Evolutionary conservation across 2,797 vertebrate genomes (phyloP), one percentile per base, ranked within the genome.

Genomic region (Eulemur rubriventer): DNA sequence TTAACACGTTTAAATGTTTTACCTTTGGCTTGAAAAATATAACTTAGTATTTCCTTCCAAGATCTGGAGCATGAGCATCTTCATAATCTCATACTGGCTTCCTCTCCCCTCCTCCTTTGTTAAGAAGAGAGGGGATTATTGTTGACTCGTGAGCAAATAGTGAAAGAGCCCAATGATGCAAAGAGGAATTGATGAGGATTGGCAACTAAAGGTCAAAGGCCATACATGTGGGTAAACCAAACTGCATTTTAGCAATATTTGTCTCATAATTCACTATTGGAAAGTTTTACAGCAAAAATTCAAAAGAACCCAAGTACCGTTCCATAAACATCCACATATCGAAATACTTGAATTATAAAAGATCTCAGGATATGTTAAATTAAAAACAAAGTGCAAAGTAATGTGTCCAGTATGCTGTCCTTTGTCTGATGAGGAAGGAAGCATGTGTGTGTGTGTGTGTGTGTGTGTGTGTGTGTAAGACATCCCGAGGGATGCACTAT

Each of bases 111-210:
- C 46, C 7, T 79, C 24, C 22, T 67, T 35, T 75, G 46, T 13
- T 55, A 61, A 78, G 55, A 75, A 69, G 30, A 13, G 16, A 78
- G 28, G n/a, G 26, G 4, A 16, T n/a, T 4, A 26, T 55, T 55
- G n/a, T 38, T 10, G 18, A 41, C 22, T 33, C n/a, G 1, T 1
- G 6, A 67, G 20, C 2, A 30, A 38, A 41, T 0, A 1, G 7
- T 13, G 5, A 30, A 70, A 50, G 9, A 55, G 16, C 12, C 6
- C n/a, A 16, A 3, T 1, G 2, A n/a, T 24, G 2, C 11, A 26
- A 20, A 43, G 8, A 50, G 22, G 13, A 43, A 50, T 1, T 38
- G 18, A 10, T 7, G 20, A 13, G 35, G 1, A 2, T 12, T 13
- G 4, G 33, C 3, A 38, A 11, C 30, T 26, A 43, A 52, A 17